Percentiles rank a stretch among this genome's conserved stretches.
Conservation (phyloP, 2,113 vertebrate genomes). For the Vidua chalybeata region DNA sequence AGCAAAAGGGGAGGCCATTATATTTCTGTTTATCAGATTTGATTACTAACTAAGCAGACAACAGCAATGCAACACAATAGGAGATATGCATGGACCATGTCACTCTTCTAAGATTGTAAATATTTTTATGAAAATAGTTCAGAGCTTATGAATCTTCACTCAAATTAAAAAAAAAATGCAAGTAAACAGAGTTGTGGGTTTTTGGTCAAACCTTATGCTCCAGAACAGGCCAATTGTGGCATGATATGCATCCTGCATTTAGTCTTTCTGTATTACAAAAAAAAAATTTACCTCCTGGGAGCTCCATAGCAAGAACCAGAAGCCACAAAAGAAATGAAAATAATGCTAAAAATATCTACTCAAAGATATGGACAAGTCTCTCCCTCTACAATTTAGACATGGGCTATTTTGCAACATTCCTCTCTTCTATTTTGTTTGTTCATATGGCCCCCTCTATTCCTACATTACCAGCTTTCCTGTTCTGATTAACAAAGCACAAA, state of each 20-base stretch:
- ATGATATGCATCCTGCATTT: not conserved
- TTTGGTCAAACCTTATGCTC: not conserved
- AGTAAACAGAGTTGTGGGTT: not conserved
- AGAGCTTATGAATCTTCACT: not conserved
- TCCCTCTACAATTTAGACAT: not conserved
- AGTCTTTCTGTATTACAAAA: not conserved
- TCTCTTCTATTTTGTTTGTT: not conserved
- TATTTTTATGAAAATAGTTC: not conserved
- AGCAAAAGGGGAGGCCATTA: not conserved
- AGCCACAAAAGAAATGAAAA: not conserved
- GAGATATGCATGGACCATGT: not conserved
- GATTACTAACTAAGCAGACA: not conserved
- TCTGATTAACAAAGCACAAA: not conserved
- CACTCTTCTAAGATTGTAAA: not conserved
- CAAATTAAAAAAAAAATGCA: not conserved
- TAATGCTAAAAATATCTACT: not conserved
- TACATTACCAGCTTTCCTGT: not conserved
- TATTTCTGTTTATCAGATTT: not conserved
- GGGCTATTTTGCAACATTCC: not conserved
- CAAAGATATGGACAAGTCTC: not conserved
- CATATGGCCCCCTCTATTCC: not conserved
- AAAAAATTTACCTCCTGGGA: not conserved
- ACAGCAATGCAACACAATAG: not conserved
- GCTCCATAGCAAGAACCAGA: not conserved
- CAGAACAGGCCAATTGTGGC: not conserved